Conservation (phyloP, 2,797 vertebrate species). For the Gymnothorax reevesii region DNA sequence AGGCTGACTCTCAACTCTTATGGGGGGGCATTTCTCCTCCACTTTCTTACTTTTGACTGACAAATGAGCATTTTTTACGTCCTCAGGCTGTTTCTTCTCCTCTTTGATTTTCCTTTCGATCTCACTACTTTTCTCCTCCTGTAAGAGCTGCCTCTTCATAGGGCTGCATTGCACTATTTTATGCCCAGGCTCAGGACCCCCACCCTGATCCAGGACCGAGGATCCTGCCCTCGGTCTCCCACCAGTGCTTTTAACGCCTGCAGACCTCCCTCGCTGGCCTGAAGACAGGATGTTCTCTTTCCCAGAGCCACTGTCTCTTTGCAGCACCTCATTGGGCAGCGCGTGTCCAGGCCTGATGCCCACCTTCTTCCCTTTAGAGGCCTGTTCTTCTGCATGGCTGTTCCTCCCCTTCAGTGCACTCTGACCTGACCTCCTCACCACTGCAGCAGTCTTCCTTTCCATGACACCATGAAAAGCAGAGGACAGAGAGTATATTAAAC, state of each 20-base stretch:
- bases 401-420: neutral
- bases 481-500: neutral
- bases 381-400: neutral
- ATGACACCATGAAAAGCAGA: neutral
- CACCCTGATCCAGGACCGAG: neutral
- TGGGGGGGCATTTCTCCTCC: neutral
- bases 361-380: neutral
- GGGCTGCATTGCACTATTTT: neutral
- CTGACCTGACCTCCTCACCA: neutral
- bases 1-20: neutral
- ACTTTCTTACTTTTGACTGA: neutral
- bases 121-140: neutral
- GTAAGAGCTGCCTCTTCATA: neutral
- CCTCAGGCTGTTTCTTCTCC: neutral
- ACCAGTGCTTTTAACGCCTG: neutral
- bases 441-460: slow-evolving; percentile 1
- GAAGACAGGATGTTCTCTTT: neutral
- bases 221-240: neutral
- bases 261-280: neutral
- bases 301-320: neutral
- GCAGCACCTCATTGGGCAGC: neutral
- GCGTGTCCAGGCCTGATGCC: neutral
- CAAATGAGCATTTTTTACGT: neutral
- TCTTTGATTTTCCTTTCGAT: neutral
- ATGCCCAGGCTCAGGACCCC: neutral